These are phyloP conservation scores for Pyrgus malvae DNA, from an alignment of 2,888 invertebrate species.

Conservation along the genomic window DNA sequence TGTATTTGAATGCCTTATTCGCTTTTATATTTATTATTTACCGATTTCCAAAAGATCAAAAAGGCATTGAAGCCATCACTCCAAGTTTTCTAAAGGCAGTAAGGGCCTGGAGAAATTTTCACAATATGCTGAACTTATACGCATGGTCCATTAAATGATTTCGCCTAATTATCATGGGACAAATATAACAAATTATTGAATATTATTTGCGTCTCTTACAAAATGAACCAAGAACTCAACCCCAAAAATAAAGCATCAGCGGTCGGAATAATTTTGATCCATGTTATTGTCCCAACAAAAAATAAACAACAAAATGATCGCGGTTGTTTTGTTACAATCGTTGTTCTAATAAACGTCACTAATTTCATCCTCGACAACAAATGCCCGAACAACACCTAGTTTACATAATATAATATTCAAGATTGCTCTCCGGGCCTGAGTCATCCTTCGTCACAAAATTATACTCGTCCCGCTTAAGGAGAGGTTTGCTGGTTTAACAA, in stretches of 20 bases:
- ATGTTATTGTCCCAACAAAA: constrained; percentile 2
- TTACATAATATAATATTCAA: constrained; percentile 79
- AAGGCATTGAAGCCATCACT: too few species aligned
- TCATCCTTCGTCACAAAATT: constrained; percentile 69
- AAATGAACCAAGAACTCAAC: background rate
- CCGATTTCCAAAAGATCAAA: too few species aligned
- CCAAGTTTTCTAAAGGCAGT: too few species aligned
- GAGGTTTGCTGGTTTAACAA: constrained; percentile 17
- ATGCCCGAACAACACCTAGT: constrained; percentile 65
- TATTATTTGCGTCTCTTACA: background rate
- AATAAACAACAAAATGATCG: constrained; percentile 7
- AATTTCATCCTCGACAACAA: constrained; percentile 63
- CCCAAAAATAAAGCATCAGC: background rate
- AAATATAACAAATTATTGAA: too few species aligned
- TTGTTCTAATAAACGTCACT: constrained; percentile 73
- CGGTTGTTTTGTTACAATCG: constrained; percentile 45
- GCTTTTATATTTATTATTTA: too few species aligned
- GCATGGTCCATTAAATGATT: too few species aligned
- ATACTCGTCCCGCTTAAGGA: constrained; percentile 64
- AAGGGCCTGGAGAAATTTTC: too few species aligned
- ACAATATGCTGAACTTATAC: too few species aligned
- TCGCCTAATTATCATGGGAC: too few species aligned
- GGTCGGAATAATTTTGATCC: constrained; percentile 13
- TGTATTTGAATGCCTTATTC: too few species aligned
- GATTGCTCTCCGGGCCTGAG: constrained; percentile 74